phyloP scores from a whole-genome alignment of 2,797 vertebrate species.

The Dendrocincla fuliginosa region DNA sequence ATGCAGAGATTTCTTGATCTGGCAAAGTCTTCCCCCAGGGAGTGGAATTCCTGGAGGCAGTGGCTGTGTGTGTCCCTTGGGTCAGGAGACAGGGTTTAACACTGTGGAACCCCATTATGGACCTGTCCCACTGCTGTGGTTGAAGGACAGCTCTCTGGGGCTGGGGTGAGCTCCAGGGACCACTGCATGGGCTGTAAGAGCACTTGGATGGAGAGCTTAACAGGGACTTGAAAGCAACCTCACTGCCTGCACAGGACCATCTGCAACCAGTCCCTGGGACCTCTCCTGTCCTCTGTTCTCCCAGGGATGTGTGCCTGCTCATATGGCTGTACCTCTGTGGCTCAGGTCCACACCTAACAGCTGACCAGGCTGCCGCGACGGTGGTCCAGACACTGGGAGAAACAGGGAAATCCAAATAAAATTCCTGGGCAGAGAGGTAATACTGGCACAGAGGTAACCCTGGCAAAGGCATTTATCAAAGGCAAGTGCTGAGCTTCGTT shows the following conservation, averaged over 20 bases:
- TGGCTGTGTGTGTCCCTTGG: not conserved
- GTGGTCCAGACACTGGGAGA: not conserved
- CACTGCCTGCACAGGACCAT: not conserved
- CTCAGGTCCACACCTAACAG: rapidly evolving
- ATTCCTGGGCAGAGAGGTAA: not conserved
- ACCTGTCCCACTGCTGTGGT: not conserved
- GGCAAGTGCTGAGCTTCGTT: not conserved
- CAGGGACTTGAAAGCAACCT: not conserved
- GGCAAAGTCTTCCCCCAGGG: not conserved
- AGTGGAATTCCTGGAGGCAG: not conserved
- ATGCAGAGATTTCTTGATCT: not conserved
- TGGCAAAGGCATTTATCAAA: rapidly evolving
- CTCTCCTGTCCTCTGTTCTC: rapidly evolving
- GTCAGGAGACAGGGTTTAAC: not conserved
- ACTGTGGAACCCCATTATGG: not conserved
- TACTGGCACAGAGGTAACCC: not conserved
- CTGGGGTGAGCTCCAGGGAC: not conserved
- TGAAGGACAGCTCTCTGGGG: not conserved
- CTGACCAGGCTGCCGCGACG: not conserved
- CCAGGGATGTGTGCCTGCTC: rapidly evolving
- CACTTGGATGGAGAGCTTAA: not conserved
- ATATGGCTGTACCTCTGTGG: rapidly evolving
- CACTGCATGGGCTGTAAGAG: not conserved
- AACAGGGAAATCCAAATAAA: not conserved
- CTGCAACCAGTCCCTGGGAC: not conserved